Evolutionary conservation across 1,140 invertebrate species (phyloP), one percentile per base, ranked within the genome.

Genomic region (Melanaphis sacchari): DNA sequence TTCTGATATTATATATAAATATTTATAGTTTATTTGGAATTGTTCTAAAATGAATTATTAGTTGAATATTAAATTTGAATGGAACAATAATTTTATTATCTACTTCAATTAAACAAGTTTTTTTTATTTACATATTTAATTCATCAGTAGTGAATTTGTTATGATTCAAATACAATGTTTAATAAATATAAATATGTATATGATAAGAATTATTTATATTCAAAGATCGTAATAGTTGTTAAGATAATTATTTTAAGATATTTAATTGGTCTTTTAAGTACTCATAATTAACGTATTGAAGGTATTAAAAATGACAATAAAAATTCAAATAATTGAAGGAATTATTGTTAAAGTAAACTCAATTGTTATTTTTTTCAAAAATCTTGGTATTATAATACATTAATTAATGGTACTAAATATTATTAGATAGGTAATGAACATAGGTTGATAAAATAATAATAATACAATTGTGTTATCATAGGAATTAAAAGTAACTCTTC

Each of bases 391-490:
- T 8, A n/a, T n/a, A 24, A 52, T 52, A 24, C 2, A 24, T 96
- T 95, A 87, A 93, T 94, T 91, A 89, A 94, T 94, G 40, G 94
- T 89, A n/a, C n/a, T n/a, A 49, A 40, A 94, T 90, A 94, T 40
- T 93, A 95, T 90, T 87, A 93, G 21, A 87, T 87, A 87, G 38
- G 81, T 24, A 84, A 82, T 82, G n/a, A n/a, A n/a, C n/a, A n/a
- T n/a, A n/a, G 36, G 26, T 82, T 22, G 22, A 40, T 82, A 82
- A 8, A 84, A 43, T 95, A 94, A 95, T 93, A 94, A 95, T 94
- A 95, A 96, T 95, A 94, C 95, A 95, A 96, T 95, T 94, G 96
- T 94, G 95, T 96, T 95, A 94, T 96, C 95, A 94, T 96, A 96
- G 94, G 96, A 96, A 95, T 43, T 8, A 96, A 96, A 54, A 8